Evolutionary conservation across 92 coral and sea anemone genomes (phyloP).

Genomic region (Palythoa caribaeorum): DNA sequence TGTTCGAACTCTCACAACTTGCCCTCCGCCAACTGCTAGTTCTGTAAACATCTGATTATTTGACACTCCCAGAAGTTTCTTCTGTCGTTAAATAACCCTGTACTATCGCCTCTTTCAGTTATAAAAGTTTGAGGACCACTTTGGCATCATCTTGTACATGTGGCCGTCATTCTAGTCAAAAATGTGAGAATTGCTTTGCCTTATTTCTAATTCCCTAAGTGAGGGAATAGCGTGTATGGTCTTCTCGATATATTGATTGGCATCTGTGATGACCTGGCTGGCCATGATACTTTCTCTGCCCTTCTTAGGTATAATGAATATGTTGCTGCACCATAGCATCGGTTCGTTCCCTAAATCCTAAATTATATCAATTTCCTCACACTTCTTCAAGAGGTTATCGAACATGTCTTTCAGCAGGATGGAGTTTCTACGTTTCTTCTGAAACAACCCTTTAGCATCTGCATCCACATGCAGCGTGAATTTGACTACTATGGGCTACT

Average conservation of each 20-base stretch:
- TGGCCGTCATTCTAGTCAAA: too few relatives aligned
- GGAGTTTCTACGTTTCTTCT: neutral
- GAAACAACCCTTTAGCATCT: neutral
- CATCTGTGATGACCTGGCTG: neutral
- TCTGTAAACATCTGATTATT: too few relatives aligned
- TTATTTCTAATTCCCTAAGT: slow-evolving; percentile 33
- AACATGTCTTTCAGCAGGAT: too few relatives aligned
- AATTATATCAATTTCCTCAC: neutral
- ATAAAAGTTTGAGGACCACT: too few relatives aligned
- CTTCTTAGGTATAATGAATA: slow-evolving; percentile 1
- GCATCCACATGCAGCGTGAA: neutral
- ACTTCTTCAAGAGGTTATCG: too few relatives aligned
- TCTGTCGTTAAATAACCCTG: too few relatives aligned
- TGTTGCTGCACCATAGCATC: slow-evolving; percentile 30
- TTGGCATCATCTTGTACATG: too few relatives aligned
- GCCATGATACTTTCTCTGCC: slow-evolving; percentile 43
- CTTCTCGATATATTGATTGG: slow-evolving; percentile 24
- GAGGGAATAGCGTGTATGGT: slow-evolving; percentile 58
- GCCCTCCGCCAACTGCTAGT: too few relatives aligned
- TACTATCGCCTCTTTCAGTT: too few relatives aligned
- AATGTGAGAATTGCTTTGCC: slow-evolving; percentile 55
- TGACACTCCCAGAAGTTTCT: too few relatives aligned
- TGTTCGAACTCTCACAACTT: too few relatives aligned
- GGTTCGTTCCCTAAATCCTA: neutral
- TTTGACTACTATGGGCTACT: too few relatives aligned